phyloP scores from a whole-genome alignment of 2,888 invertebrate species.

The Hyalella azteca region DNA sequence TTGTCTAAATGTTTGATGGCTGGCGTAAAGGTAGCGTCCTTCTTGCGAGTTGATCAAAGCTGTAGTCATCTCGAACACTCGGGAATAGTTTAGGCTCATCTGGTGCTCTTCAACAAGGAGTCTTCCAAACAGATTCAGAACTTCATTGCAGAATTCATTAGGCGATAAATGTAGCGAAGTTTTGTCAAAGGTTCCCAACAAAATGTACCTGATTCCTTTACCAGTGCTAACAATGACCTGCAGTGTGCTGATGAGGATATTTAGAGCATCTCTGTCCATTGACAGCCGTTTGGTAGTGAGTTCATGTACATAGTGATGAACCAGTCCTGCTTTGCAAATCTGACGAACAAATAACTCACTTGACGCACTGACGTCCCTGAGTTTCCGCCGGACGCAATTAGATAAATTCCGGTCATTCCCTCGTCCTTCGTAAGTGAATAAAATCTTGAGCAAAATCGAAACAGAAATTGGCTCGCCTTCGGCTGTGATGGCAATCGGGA shows the following conservation, averaged over 20 bases:
- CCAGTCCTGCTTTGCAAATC: not conserved
- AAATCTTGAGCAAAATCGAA: not conserved
- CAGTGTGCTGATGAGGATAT: not conserved
- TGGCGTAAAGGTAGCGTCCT: constrained; percentile 13
- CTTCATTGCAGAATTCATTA: not conserved
- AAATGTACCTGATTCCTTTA: not conserved
- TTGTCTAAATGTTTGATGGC: constrained; percentile 27
- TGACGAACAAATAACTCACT: not conserved
- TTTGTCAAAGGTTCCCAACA: not conserved
- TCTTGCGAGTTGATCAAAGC: not conserved
- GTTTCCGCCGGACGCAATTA: not conserved
- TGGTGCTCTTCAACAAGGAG: constrained; percentile 15
- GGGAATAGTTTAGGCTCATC: not conserved
- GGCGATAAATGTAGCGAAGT: not conserved
- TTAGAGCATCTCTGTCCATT: constrained; percentile 2
- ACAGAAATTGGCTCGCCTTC: constrained; percentile 47
- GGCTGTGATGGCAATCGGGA: constrained; percentile 46
- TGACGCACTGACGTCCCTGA: not conserved
- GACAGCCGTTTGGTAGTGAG: not conserved
- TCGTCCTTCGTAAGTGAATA: not conserved
- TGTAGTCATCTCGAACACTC: not conserved
- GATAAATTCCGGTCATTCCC: not conserved
- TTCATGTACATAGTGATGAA: not conserved
- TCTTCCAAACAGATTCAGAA: constrained; percentile 10
- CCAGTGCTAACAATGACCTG: not conserved